Conservation (phyloP, 1,140 invertebrate species). For the Apis laboriosa region DNA sequence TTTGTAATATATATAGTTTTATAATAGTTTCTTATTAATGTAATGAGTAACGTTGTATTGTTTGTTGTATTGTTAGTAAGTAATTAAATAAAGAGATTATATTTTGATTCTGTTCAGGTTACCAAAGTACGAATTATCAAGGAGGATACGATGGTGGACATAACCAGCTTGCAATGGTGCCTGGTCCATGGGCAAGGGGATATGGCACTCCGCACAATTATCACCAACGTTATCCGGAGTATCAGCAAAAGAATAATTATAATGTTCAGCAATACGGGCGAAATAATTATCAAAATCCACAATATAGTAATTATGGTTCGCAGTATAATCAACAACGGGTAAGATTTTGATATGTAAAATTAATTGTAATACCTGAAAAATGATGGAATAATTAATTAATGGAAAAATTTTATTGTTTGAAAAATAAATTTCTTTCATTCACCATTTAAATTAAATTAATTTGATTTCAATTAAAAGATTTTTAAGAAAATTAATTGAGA, state of each 20-base stretch:
- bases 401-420: neutral
- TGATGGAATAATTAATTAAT: neutral
- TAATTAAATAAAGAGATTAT: neutral
- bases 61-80: too few species aligned
- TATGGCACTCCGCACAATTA: conserved; percentile 43
- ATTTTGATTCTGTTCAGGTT: conserved; percentile 63
- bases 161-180: neutral
- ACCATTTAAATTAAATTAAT: neutral
- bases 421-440: neutral
- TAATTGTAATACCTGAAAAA: neutral
- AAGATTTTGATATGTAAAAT: neutral
- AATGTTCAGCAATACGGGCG: conserved; percentile 40
- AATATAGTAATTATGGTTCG: conserved; percentile 43
- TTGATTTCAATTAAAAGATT: neutral
- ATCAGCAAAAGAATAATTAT: conserved; percentile 29
- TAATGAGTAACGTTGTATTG: neutral
- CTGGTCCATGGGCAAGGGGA: conserved; percentile 50
- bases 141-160: conserved; percentile 55
- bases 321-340: conserved; percentile 43
- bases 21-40: neutral
- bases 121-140: conserved; percentile 67
- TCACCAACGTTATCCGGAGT: conserved; percentile 40
- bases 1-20: rapidly evolving
- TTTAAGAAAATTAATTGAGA: neutral
- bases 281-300: conserved; percentile 37